phyloP scores from a whole-genome alignment of 2,888 invertebrate species.

The Pyrocoelia pectoralis region DNA sequence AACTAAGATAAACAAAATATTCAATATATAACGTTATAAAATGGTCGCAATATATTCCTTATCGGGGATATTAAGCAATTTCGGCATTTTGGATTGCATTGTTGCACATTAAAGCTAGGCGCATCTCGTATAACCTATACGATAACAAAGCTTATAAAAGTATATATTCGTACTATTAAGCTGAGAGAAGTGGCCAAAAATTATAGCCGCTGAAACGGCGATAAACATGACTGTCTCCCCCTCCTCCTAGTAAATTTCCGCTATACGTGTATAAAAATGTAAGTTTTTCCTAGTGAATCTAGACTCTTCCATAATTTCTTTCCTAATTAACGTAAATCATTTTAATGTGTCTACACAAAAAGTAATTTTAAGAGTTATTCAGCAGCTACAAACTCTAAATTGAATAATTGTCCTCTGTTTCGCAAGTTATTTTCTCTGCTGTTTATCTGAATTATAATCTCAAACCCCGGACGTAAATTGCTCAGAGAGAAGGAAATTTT shows the following conservation, averaged over 20 bases:
- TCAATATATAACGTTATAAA: constrained; percentile 30
- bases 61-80: constrained; percentile 34
- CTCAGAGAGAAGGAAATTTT: constrained; percentile 41
- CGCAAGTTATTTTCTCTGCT: constrained; percentile 38
- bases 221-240: constrained; percentile 41
- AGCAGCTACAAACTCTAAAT: constrained; percentile 39
- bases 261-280: constrained; percentile 2
- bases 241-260: constrained; percentile 22
- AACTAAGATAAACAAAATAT: constrained; percentile 26
- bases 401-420: constrained; percentile 44
- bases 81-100: constrained; percentile 36
- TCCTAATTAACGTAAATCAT: constrained; percentile 42
- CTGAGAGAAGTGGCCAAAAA: constrained; percentile 37
- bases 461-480: constrained; percentile 41
- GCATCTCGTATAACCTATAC: constrained; percentile 39
- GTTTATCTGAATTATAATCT: constrained; percentile 42
- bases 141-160: constrained; percentile 46
- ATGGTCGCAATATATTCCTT: constrained; percentile 26
- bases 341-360: constrained; percentile 37
- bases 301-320: constrained; percentile 22
- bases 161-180: constrained; percentile 40
- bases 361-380: constrained; percentile 41
- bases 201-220: constrained; percentile 43
- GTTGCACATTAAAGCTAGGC: constrained; percentile 42
- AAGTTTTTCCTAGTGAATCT: constrained; percentile 11